These are phyloP conservation scores for Campoplex capitator DNA, from an alignment of 2,888 invertebrate genomes.

Conservation along the genomic window DNA sequence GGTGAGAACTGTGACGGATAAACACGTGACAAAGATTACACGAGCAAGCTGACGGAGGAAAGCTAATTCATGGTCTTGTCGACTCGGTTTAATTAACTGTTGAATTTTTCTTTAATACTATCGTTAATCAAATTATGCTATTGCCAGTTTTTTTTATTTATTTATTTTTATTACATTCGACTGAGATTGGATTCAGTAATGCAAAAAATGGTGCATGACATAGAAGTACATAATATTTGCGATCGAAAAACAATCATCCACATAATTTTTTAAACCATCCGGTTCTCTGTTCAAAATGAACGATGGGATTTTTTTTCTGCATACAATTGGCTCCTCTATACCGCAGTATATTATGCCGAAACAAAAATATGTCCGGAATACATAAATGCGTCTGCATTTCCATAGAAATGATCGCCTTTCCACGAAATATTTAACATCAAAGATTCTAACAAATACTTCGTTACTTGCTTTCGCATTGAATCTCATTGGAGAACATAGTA, in stretches of 20 bases:
- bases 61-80: constrained; percentile 25
- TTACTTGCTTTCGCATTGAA: too few species aligned
- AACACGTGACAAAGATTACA: constrained; percentile 62
- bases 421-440: background rate
- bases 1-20: constrained; percentile 37
- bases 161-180: background rate
- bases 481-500: too few species aligned
- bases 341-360: background rate
- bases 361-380: background rate
- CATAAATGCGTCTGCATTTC: background rate
- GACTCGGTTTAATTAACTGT: constrained; percentile 31
- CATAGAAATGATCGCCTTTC: background rate
- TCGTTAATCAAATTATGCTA: background rate
- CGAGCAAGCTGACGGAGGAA: constrained; percentile 22
- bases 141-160: background rate
- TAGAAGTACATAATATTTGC: too few species aligned
- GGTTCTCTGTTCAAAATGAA: background rate
- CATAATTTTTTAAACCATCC: background rate
- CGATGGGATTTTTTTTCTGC: background rate
- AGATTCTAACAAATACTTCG: too few species aligned
- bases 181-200: background rate
- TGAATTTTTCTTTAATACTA: background rate
- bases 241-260: too few species aligned
- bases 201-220: background rate
- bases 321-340: background rate